phyloP scores from a whole-genome alignment of 2,888 invertebrate genomes.

The Drosophila yooni region DNA sequence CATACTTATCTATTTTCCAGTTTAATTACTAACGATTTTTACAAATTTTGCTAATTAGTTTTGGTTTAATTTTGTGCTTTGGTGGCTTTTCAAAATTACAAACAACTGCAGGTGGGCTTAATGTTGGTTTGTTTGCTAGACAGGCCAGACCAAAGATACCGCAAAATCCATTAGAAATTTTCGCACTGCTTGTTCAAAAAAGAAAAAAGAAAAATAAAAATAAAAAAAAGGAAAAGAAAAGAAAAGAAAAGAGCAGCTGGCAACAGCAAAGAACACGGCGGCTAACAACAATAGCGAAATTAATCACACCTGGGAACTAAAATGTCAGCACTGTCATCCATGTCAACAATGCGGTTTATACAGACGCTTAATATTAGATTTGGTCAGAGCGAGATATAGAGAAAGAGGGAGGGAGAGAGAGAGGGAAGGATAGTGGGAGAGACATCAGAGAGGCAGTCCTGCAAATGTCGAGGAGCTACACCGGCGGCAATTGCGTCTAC shows the following conservation, averaged over 20 bases:
- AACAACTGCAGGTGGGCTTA: background rate
- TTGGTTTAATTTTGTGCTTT: background rate
- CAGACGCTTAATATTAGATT: conserved; percentile 67
- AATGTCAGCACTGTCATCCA: conserved; percentile 68
- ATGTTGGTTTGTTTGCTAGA: background rate
- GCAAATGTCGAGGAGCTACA: conserved; percentile 5
- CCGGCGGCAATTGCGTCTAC: background rate
- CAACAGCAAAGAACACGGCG: conserved; percentile 7
- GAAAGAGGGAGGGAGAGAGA: background rate
- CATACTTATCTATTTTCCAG: background rate
- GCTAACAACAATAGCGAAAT: conserved; percentile 65
- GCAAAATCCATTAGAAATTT: conserved; percentile 26
- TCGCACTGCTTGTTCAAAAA: background rate
- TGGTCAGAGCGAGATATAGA: conserved; percentile 15
- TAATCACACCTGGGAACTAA: conserved; percentile 77
- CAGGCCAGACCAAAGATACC: background rate
- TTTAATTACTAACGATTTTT: background rate
- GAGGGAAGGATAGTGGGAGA: background rate
- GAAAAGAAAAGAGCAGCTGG: conserved; percentile 3
- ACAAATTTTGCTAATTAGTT: background rate
- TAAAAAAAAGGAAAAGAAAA: background rate
- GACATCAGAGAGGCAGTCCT: conserved; percentile 7
- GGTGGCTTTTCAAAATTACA: background rate
- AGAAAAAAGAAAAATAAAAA: background rate
- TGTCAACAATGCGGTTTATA: conserved; percentile 70